Evolutionary conservation across 2,888 invertebrate species (phyloP).

Genomic region (Ornithoptera alexandrae): DNA sequence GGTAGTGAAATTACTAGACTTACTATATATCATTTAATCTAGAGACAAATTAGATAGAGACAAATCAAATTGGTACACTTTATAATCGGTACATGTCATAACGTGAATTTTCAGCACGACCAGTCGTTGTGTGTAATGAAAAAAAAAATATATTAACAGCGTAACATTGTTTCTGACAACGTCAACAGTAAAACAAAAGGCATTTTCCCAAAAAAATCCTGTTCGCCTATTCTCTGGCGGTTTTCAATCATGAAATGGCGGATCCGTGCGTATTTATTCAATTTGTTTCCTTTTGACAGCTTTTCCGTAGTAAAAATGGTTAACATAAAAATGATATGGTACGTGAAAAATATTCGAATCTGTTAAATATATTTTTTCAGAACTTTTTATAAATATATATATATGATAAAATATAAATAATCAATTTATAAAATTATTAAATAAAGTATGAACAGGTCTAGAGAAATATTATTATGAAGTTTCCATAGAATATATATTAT

Average conservation of each 20-base stretch:
- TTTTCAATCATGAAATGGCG: slow-evolving; percentile 11
- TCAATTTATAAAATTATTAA: no score
- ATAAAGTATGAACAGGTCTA: no score
- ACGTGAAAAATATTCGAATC: background rate
- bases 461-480: no score
- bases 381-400: no score
- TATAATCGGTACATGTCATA: no score
- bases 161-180: background rate
- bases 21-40: no score
- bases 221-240: slow-evolving; percentile 6
- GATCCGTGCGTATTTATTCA: slow-evolving; percentile 3
- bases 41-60: no score
- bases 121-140: background rate
- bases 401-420: background rate
- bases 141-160: background rate
- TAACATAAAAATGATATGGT: background rate
- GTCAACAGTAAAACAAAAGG: background rate
- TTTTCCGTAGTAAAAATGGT: slow-evolving; percentile 3
- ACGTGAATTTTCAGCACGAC: no score
- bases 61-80: no score
- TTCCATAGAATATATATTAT: background rate
- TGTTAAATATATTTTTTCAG: no score
- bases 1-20: no score
- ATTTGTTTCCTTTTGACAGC: slow-evolving; percentile 9
- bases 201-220: background rate